A percentile compares a stretch with the other conserved stretches of the same genome.
These are phyloP conservation scores for Phyllostomus discolor DNA, from an alignment of 2,113 vertebrate species.

Conservation along the genomic window DNA sequence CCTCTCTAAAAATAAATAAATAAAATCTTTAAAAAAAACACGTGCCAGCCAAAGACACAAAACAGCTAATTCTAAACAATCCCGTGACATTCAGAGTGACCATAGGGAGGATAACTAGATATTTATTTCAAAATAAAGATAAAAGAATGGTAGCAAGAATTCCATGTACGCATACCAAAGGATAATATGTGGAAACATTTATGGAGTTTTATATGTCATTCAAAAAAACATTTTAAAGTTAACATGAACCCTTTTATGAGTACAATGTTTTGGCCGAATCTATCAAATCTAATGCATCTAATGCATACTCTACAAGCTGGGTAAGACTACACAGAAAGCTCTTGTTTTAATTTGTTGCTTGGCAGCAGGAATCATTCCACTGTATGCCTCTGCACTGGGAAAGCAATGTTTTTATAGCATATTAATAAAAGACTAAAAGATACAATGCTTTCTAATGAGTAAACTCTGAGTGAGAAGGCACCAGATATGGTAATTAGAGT, in stretches of 20 bases:
- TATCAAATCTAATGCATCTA: background rate
- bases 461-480: constrained; percentile 32
- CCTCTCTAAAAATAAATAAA: too few relatives aligned
- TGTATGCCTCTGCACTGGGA: background rate
- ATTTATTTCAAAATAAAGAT: background rate
- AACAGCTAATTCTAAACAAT: background rate
- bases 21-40: background rate
- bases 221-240: background rate
- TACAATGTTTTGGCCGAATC: background rate
- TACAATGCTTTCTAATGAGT: background rate
- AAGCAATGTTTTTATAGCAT: background rate
- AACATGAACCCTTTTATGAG: background rate
- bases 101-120: background rate
- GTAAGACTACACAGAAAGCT: background rate
- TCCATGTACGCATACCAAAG: background rate
- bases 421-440: background rate
- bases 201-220: background rate
- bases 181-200: background rate
- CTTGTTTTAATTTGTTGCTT: background rate
- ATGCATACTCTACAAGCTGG: background rate
- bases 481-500: background rate
- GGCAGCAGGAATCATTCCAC: background rate
- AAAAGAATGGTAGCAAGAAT: background rate
- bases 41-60: background rate
- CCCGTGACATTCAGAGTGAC: background rate